phyloP scores from a whole-genome alignment of 1,140 invertebrate species.

The Zaprionus inermis region DNA sequence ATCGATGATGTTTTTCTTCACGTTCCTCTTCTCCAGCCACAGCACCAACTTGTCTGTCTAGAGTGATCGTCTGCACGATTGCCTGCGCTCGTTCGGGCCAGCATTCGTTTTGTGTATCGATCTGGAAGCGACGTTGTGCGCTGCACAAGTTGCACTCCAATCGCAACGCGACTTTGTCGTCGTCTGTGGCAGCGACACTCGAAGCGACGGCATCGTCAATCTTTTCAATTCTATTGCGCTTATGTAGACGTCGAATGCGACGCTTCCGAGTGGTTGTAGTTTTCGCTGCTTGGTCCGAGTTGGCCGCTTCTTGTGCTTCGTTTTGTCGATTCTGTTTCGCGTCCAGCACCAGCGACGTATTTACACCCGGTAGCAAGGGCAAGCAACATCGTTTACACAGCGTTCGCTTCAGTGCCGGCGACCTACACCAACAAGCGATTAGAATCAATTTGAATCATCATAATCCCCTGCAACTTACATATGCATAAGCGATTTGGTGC shows the following conservation, averaged over 20 bases:
- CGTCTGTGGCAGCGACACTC: not conserved
- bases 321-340: not conserved
- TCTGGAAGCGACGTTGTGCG: slow-evolving; percentile 44
- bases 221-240: not conserved
- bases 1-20: slow-evolving; percentile 11
- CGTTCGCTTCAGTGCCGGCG: slow-evolving; percentile 60
- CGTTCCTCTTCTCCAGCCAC: not conserved
- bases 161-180: slow-evolving; percentile 15
- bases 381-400: slow-evolving; percentile 60
- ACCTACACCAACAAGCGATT: slow-evolving; percentile 19
- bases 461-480: slow-evolving; percentile 49
- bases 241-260: slow-evolving; percentile 28
- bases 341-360: slow-evolving; percentile 43
- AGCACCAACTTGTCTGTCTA: slow-evolving; percentile 10
- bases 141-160: slow-evolving; percentile 56
- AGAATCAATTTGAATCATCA: not conserved
- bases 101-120: slow-evolving; percentile 45
- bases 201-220: not conserved
- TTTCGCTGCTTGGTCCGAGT: not conserved
- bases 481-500: slow-evolving; percentile 58
- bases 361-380: slow-evolving; percentile 60
- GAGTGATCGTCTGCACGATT: slow-evolving; percentile 35
- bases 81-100: slow-evolving; percentile 61
- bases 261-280: slow-evolving; percentile 24
- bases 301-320: not conserved